Evolutionary conservation across 2,113 vertebrate genomes (phyloP).

Genomic region (Gasterosteus aculeatus): DNA sequence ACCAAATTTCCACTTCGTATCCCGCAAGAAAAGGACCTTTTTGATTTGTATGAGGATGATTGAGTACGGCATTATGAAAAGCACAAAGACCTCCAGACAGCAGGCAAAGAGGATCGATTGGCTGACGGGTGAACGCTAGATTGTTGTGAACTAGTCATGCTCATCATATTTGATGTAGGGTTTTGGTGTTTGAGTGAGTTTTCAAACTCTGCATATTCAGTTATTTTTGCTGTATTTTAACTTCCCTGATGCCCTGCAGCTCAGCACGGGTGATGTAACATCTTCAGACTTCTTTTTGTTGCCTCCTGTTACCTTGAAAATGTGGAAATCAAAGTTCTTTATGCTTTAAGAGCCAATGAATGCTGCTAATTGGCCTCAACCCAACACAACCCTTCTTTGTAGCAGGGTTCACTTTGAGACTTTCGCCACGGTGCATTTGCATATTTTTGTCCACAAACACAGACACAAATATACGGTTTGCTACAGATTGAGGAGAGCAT

Average conservation of each 20-base stretch:
- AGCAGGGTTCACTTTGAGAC: neutral
- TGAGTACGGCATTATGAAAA: conserved; percentile 28
- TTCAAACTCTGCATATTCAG: neutral
- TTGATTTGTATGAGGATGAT: conserved; percentile 27
- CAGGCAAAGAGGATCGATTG: neutral
- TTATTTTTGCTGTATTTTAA: conserved; percentile 1
- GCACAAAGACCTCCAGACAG: conserved; percentile 16
- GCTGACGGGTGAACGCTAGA: conserved; percentile 1
- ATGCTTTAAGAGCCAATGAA: conserved; percentile 8
- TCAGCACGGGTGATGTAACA: neutral
- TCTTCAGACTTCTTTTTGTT: neutral
- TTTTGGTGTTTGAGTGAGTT: neutral
- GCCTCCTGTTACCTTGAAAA: conserved; percentile 21
- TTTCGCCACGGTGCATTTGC: conserved; percentile 8
- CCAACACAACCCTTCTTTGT: neutral
- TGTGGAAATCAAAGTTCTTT: neutral
- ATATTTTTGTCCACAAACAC: neutral
- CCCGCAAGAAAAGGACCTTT: conserved; percentile 31
- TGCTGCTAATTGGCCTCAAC: conserved; percentile 17
- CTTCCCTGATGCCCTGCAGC: conserved; percentile 7
- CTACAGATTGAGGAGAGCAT: too few species aligned
- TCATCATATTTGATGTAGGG: neutral
- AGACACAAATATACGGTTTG: neutral
- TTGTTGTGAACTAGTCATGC: conserved; percentile 7
- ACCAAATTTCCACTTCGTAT: conserved; percentile 25